A percentile compares a stretch with the other conserved stretches of the same genome.
Conservation (phyloP, 2,888 invertebrate species). For the Cabera pusaria region DNA sequence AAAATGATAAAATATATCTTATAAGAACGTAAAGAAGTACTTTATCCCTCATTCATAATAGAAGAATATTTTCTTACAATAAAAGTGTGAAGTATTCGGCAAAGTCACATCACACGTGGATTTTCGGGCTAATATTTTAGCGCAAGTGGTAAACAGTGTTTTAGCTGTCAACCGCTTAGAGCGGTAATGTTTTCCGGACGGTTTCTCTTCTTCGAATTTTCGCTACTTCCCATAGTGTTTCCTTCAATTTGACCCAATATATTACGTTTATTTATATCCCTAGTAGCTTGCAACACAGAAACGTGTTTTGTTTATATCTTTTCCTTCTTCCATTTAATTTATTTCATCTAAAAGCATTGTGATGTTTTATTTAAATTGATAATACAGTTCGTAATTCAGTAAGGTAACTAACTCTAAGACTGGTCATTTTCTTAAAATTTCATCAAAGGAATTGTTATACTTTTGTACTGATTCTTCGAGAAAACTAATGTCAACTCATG, state of each 20-base stretch:
- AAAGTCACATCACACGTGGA: conserved; percentile 20
- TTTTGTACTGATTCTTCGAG: too few species aligned
- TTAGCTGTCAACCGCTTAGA: conserved; percentile 23
- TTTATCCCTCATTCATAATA: too few species aligned
- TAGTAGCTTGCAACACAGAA: background rate
- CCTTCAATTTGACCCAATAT: conserved; percentile 9
- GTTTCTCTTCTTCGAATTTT: conserved; percentile 24
- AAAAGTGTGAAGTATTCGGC: conserved; percentile 5
- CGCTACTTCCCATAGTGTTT: conserved; percentile 6
- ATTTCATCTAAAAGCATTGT: too few species aligned
- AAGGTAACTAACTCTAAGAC: too few species aligned
- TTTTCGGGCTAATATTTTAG: conserved; percentile 35
- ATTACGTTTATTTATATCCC: conserved; percentile 6
- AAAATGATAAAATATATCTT: too few species aligned
- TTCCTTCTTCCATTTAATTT: too few species aligned
- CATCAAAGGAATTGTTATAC: too few species aligned
- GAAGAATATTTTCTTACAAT: too few species aligned
- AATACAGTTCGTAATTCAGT: too few species aligned
- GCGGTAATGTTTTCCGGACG: conserved; percentile 29
- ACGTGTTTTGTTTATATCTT: background rate
- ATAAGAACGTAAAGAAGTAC: too few species aligned
- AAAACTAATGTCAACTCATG: conserved; percentile 4
- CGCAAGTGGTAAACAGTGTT: conserved; percentile 26
- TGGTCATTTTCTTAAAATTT: too few species aligned
- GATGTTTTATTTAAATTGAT: too few species aligned